Base-by-base conservation (phyloP, 2,113 vertebrate genomes). In the Paratilapia polleni region DNA sequence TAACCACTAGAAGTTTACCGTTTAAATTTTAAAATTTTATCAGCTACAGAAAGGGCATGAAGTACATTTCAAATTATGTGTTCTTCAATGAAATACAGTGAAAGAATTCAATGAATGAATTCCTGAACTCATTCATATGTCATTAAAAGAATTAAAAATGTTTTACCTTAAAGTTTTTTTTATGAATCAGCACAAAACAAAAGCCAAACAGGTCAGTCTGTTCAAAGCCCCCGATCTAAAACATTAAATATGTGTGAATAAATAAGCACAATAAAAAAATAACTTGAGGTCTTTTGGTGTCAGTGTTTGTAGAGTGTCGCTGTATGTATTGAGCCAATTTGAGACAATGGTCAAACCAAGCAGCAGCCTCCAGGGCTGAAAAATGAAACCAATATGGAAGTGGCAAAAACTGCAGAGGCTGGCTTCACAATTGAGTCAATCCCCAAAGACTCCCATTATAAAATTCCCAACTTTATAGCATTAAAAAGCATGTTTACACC, bases 81-180 rank as follows among this genome's bases (percentile, higher is more conserved):
- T 60, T 62, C 54, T 15, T 84, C 43, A 75, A 34, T 41, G 24
- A 82, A 81, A 85, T 38, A 9, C 19, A 52, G n/a, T n/a, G n/a
- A n/a, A n/a, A n/a, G n/a, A n/a, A n/a, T n/a, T n/a, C n/a, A n/a
- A n/a, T 79, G n/a, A 76, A 73, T 61, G 5, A 58, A 64, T 38
- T 31, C n/a, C 31, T 41, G 6, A 22, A 59, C 13, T 81, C 41
- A 20, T 64, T 77, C 28, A 63, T 57, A 8, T 20, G 28, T 76
- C 14, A 62, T 31, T 49, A 20, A 31, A 7, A 3, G 17, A 77
- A 56, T 24, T 20, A 22, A 38, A 41, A 77, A 31, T 22, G 24
- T 41, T 28, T 9, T 58, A 57, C 54, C 34, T 58, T 58, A 38
- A 77, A 15, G 4, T 60, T 77, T 26, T 36, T 31, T 10, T n/a